Evolutionary conservation across 1,140 invertebrate genomes (phyloP), one percentile per base, ranked within the genome.

Genomic region (Drosophila lacteicornis): DNA sequence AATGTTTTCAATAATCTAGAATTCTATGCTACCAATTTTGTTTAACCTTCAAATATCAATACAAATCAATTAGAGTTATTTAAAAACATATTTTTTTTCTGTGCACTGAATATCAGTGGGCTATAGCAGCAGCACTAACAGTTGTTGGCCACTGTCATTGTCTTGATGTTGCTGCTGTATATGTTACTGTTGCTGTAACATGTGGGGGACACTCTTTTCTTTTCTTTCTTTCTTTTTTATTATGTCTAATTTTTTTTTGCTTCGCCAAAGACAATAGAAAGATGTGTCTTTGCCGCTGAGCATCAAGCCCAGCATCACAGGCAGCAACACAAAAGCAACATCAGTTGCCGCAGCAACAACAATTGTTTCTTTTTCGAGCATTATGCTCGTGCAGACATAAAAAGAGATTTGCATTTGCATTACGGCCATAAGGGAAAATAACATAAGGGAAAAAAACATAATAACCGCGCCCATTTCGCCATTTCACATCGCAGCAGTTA

Each of bases 281-380:
- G 53, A 73, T 57, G 59, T 73, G 67, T 73, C 46, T 58, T 71
- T 71, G 51, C 62, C 30, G 62, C 30, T 43, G 55, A 77, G 12
- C 74, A 65, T 33, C 61, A 59, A 45, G 55, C 61, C 7, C 50
- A 51, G 0, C 4, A 51, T 30, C 63, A 57, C 2, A 22, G 65
- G 57, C 63, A 75, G 19, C 62, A 55, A 12, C 63, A 80, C 67
- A 65, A 36, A 40, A 50, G 49, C 78, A 51, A 53, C 55, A 70
- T 38, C 70, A 62, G 45, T 19, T 47, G 56, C 51, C 47, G 22
- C 70, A 76, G 33, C 66, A 83, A 45, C 75, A 75, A 57, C 70
- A 74, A 66, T 67, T 76, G 78, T 82, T 82, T 70, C 60, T 67
- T 65, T 78, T 60, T 59, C 12, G 49, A 79, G 43, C 57, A 82